A percentile compares a stretch with the other conserved stretches of the same genome.
Conservation (phyloP, 1,140 invertebrate genomes). For the Episyrphus balteatus region DNA sequence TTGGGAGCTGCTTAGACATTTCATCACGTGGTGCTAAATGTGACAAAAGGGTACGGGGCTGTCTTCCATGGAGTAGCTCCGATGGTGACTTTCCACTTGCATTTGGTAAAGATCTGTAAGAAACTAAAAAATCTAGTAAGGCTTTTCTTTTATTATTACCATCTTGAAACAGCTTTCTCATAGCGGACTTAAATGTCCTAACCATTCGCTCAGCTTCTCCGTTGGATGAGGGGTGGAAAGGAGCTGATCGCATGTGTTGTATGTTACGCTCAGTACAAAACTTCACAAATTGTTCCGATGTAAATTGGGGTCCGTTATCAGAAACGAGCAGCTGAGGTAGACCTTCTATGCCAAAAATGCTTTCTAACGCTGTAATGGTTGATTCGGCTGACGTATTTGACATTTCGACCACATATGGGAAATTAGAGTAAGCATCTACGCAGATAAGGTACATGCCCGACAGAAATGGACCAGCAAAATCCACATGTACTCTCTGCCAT, state of each 20-base stretch:
- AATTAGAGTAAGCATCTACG: slow-evolving; percentile 31
- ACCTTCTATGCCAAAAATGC: not conserved
- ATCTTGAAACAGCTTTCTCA: not conserved
- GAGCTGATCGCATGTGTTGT: not conserved
- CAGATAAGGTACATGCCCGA: slow-evolving; percentile 23
- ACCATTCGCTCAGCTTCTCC: not conserved
- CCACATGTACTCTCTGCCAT: slow-evolving; percentile 35
- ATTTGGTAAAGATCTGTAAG: not conserved
- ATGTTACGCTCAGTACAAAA: not conserved
- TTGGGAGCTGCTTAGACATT: no score
- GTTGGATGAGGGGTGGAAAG: not conserved
- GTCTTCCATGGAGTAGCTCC: no score
- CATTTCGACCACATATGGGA: slow-evolving; percentile 17
- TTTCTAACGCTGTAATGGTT: not conserved
- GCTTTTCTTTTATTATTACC: not conserved
- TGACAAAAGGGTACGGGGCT: no score
- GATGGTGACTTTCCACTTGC: no score
- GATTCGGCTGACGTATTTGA: not conserved
- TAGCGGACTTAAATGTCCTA: not conserved
- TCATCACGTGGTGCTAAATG: no score
- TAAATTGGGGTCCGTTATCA: slow-evolving; percentile 13
- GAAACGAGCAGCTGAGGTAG: not conserved
- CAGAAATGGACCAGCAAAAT: slow-evolving; percentile 32
- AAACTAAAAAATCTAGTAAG: not conserved
- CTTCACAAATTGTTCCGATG: not conserved